These are phyloP conservation scores for Vultur gryphus DNA, from an alignment of 2,797 vertebrate genomes.

Conservation along the genomic window DNA sequence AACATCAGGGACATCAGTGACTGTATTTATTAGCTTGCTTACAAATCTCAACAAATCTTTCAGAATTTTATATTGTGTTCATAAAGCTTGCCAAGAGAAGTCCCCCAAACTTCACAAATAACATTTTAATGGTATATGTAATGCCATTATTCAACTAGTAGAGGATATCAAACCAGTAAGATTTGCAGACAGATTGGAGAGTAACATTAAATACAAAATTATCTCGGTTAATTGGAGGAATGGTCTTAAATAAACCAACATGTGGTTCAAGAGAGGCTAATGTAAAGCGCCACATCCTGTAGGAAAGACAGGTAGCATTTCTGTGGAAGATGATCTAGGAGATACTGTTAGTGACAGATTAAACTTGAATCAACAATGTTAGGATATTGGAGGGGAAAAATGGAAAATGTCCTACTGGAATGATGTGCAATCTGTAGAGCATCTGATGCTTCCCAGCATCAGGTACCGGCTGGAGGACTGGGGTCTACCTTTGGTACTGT, in stretches of 20 bases:
- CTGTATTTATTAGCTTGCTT: background rate
- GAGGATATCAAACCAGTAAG: background rate
- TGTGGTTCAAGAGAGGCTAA: background rate
- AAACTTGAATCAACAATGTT: background rate
- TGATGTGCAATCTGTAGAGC: background rate
- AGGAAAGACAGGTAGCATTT: background rate
- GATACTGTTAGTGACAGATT: background rate
- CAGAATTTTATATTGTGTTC: background rate
- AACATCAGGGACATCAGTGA: background rate
- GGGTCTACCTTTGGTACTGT: background rate
- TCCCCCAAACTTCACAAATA: background rate
- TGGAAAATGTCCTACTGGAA: background rate
- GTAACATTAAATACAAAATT: background rate
- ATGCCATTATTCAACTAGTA: background rate
- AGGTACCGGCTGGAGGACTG: background rate
- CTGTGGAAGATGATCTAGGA: background rate
- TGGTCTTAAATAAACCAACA: background rate
- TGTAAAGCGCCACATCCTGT: background rate
- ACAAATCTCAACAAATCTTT: background rate
- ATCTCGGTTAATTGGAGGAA: background rate
- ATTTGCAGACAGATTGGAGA: background rate
- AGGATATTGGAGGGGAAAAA: rapidly evolving
- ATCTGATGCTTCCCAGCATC: background rate
- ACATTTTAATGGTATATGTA: background rate
- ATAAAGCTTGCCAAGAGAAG: background rate